phyloP scores from a whole-genome alignment of 1,140 invertebrate species.

The Macrotrachela quadricornifera region DNA sequence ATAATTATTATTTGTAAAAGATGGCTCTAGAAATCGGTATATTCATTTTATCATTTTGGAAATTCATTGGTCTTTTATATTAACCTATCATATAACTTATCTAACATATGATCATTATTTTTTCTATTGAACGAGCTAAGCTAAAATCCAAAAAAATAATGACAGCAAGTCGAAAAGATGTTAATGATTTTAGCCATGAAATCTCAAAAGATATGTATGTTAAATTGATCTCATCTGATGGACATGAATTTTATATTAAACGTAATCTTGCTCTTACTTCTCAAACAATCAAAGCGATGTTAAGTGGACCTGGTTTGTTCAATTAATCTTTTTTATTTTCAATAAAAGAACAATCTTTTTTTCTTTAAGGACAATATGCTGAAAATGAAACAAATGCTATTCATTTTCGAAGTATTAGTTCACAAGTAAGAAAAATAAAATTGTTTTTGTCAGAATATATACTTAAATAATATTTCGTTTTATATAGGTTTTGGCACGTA shows the following conservation, averaged over 20 bases:
- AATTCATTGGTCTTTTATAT: no score
- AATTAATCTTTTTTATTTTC: not conserved
- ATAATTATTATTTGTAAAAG: no score
- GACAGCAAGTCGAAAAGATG: no score
- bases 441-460: no score
- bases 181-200: slow-evolving; percentile 36
- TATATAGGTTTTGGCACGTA: slow-evolving; percentile 71
- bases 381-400: slow-evolving; percentile 99
- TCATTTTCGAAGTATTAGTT: slow-evolving; percentile 69
- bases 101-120: no score
- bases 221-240: slow-evolving; percentile 86
- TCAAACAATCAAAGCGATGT: slow-evolving; percentile 94
- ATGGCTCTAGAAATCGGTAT: no score
- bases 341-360: not conserved
- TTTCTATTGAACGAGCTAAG: no score
- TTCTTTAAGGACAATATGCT: slow-evolving; percentile 66
- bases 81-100: no score
- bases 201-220: slow-evolving; percentile 97
- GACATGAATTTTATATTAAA: slow-evolving; percentile 93
- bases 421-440: not conserved
- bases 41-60: no score
- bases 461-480: no score
- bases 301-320: slow-evolving; percentile 42
- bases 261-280: slow-evolving; percentile 87
- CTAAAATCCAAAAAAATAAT: no score